Evolutionary conservation across 2,888 invertebrate species (phyloP).

Genomic region (Conistra vaccinii): DNA sequence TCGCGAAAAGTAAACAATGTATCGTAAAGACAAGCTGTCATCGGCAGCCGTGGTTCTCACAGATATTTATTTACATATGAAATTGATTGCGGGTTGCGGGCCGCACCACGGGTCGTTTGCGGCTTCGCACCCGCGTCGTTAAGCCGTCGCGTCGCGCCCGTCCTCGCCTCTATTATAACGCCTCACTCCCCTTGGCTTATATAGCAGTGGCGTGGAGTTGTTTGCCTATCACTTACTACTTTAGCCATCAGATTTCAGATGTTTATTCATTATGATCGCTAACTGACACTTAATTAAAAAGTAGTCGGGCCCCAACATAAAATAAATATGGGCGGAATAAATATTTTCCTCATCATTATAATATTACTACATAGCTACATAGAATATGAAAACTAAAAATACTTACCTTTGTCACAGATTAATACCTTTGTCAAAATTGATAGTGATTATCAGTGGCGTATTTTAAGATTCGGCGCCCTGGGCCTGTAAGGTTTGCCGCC

Average conservation of each 20-base stretch:
- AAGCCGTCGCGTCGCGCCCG: slow-evolving; percentile 41
- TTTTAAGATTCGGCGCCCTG: too few species aligned
- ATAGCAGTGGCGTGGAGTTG: slow-evolving; percentile 58
- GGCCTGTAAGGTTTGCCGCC: too few species aligned
- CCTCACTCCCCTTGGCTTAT: slow-evolving; percentile 54
- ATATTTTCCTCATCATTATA: background rate
- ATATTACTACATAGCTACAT: background rate
- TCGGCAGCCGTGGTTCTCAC: slow-evolving; percentile 77
- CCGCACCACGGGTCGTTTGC: slow-evolving; percentile 54
- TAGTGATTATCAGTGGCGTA: too few species aligned
- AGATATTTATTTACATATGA: slow-evolving; percentile 83
- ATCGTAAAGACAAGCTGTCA: slow-evolving; percentile 68
- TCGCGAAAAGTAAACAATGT: slow-evolving; percentile 53
- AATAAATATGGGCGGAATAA: slow-evolving; percentile 4
- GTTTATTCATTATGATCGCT: slow-evolving; percentile 38
- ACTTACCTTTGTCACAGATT: too few species aligned
- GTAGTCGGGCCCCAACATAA: background rate
- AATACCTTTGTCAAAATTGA: background rate
- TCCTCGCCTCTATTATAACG: slow-evolving; percentile 41
- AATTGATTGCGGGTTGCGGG: slow-evolving; percentile 77
- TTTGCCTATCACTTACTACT: slow-evolving; percentile 72
- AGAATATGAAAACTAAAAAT: background rate
- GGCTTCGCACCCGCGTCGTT: slow-evolving; percentile 55
- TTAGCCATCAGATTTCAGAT: slow-evolving; percentile 61
- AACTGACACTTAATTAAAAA: slow-evolving; percentile 21